These are phyloP conservation scores for Leguminivora glycinivorella DNA, from an alignment of 1,140 invertebrate genomes.

Conservation along the genomic window DNA sequence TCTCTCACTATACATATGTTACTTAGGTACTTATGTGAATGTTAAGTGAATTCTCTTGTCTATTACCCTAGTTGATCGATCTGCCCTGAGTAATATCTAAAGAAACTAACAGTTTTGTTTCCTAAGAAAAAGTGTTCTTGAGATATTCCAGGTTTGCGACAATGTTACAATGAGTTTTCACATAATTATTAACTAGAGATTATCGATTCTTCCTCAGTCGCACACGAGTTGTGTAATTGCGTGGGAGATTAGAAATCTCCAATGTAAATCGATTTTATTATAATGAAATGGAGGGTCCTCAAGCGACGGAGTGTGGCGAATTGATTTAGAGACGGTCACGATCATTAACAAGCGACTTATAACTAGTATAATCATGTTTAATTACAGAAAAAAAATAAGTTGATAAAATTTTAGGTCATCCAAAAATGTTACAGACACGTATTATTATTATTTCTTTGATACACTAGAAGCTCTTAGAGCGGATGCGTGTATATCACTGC, in stretches of 20 bases:
- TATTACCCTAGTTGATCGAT: background rate
- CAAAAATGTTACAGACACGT: too few species aligned
- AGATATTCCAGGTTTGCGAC: constrained; percentile 6
- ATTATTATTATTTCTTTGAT: too few species aligned
- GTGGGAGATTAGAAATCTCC: constrained; percentile 19
- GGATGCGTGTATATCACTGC: too few species aligned
- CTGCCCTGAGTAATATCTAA: background rate
- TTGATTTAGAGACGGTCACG: background rate
- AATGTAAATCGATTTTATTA: constrained; percentile 12
- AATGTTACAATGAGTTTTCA: constrained; percentile 12
- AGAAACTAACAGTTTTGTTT: constrained; percentile 11
- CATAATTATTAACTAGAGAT: constrained; percentile 21
- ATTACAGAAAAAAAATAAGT: too few species aligned
- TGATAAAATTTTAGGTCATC: too few species aligned
- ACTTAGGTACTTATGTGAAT: background rate
- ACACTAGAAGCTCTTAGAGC: too few species aligned
- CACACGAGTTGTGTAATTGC: constrained; percentile 17
- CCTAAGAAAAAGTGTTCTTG: constrained; percentile 8
- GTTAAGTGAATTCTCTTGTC: background rate
- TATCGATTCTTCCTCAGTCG: constrained; percentile 14
- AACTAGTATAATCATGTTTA: too few species aligned
- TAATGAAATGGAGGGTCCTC: constrained; percentile 6
- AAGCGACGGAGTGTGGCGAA: background rate
- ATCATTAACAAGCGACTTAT: too few species aligned
- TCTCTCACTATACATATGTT: background rate